Base-by-base conservation (phyloP, 2,888 invertebrate species). In the Eristalis arbustorum region DNA sequence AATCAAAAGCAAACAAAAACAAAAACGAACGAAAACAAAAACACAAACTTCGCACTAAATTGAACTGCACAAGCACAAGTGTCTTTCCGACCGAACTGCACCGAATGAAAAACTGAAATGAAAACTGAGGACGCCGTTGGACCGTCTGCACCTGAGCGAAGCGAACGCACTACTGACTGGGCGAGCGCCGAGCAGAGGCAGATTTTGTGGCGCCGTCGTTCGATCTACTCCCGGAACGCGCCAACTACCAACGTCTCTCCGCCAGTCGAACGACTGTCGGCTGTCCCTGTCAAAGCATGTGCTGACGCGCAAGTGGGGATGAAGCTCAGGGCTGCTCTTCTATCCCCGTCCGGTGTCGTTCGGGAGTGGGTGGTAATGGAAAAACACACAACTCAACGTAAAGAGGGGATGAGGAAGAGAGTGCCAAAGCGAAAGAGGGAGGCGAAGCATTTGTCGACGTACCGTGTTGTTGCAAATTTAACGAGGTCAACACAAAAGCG, bases 111-210 rank as follows among this genome's bases (percentile, higher is more conserved):
- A 31, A 31, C 22, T 25, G 18, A 34, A 23, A 13, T 22, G 23
- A 80, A 68, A 25, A 57, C 59, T 66, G 28, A 25, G n/a, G n/a
- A 42, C 18, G 31, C n/a, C n/a, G 62, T 40, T 37, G 18, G 34
- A 67, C 62, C 71, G 75, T 56, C 77, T 81, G 73, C 40, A 64
- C 82, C 8, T 11, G 28, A 78, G 66, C 74, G 76, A 75, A 67
- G 74, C 78, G 62, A 71, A 64, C 66, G 78, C 85, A 87, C 56
- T 66, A 87, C 85, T 87, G 71, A 72, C 78, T 82, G 63, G 78
- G 62, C 67, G 73, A 74, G 34, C 74, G 67, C 57, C 67, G 73
- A 74, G 25, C 74, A 67, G 71, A 71, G 64, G 42, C 78, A 69
- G 71, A 69, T 78, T 82, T 75, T 78, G 64, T 69, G 77, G 57